These are phyloP conservation scores for Callinectes sapidus DNA, from an alignment of 2,888 invertebrate genomes.

Conservation along the genomic window DNA sequence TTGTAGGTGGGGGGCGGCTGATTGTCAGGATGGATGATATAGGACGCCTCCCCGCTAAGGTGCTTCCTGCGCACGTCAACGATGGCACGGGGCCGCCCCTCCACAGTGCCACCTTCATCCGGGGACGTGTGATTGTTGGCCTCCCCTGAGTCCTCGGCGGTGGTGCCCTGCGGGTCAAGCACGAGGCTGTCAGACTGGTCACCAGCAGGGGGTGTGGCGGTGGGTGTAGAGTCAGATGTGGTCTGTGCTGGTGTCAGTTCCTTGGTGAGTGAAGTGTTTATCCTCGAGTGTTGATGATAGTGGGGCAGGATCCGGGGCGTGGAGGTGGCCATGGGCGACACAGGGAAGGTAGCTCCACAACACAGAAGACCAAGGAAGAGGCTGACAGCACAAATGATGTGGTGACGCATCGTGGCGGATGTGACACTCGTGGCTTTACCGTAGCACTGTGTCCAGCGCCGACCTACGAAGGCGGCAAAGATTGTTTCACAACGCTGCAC, in stretches of 20 bases:
- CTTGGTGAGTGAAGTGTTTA: background rate
- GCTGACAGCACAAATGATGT: background rate
- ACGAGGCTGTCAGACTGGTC: background rate
- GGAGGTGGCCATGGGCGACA: background rate
- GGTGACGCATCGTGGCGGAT: background rate
- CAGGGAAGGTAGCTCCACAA: background rate
- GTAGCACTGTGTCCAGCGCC: background rate
- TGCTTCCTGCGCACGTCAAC: conserved; percentile 55
- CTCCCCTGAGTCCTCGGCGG: background rate
- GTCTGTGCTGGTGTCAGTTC: background rate
- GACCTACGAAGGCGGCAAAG: background rate
- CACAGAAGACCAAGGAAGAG: background rate
- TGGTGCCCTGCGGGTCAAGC: background rate
- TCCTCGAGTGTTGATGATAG: background rate
- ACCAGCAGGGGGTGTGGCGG: background rate
- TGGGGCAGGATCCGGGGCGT: background rate
- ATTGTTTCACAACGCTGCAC: background rate
- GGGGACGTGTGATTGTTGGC: background rate
- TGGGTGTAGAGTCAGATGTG: background rate
- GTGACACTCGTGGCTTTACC: background rate
- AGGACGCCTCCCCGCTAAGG: conserved; percentile 59
- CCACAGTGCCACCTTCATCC: background rate
- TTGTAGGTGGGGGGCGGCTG: conserved; percentile 60
- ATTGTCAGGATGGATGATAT: conserved; percentile 71
- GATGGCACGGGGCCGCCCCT: conserved; percentile 56